Conservation (phyloP, 2,888 invertebrate species). For the Criorhina ranunculi region DNA sequence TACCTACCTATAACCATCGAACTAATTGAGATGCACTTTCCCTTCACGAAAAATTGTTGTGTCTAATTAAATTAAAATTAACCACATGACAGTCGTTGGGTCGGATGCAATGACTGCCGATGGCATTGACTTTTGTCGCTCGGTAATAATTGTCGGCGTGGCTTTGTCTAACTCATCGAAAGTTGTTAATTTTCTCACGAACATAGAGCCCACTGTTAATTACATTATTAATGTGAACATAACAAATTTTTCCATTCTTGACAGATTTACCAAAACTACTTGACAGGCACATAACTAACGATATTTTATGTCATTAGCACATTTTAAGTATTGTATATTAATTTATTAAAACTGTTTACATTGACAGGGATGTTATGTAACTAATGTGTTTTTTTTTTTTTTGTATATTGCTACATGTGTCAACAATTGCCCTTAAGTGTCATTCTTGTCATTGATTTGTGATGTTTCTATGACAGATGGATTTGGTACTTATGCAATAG, state of each 20-base stretch:
- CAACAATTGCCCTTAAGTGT: conserved; percentile 30
- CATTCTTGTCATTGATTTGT: conserved; percentile 2
- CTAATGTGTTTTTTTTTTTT: not conserved
- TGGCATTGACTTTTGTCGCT: conserved; percentile 20
- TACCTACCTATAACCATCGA: conserved; percentile 22
- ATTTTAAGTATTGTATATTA: not conserved
- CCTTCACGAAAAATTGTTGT: conserved; percentile 67
- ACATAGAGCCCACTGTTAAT: conserved; percentile 14
- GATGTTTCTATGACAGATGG: conserved; percentile 19
- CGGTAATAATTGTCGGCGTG: conserved; percentile 13
- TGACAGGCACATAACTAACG: conserved; percentile 12
- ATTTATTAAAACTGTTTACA: conserved; percentile 11
- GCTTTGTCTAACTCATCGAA: conserved; percentile 14
- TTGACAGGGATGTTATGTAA: not conserved
- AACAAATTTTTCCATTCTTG: conserved; percentile 14
- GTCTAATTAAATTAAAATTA: conserved; percentile 50
- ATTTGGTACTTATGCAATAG: conserved; percentile 27
- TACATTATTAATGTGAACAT: conserved; percentile 28
- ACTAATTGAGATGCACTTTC: conserved; percentile 70
- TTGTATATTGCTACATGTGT: conserved; percentile 30
- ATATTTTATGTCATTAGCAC: conserved; percentile 34
- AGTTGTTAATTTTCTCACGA: conserved; percentile 54
- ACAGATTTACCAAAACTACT: conserved; percentile 31
- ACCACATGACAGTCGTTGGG: conserved; percentile 4
- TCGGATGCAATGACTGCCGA: conserved; percentile 13